Evolutionary conservation across 2,888 invertebrate species (phyloP).

Genomic region (Therioaphis trifolii): DNA sequence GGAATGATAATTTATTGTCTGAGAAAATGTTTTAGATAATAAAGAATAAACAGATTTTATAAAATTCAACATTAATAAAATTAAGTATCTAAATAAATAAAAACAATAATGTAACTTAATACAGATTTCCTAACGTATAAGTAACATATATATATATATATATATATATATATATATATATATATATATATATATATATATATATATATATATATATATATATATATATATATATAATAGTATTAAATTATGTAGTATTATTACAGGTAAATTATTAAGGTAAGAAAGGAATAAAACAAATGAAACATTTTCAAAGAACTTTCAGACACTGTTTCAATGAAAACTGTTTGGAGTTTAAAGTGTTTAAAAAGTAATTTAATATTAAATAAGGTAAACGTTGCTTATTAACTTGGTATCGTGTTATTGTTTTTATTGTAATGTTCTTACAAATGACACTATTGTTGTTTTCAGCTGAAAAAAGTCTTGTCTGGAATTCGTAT

Average conservation of each 20-base stretch:
- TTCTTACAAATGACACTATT: not conserved
- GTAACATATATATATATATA: not conserved
- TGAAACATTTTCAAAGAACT: not conserved
- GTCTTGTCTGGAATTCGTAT: not conserved
- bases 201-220: not conserved
- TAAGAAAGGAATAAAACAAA: too few relatives aligned
- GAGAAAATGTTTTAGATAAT: not conserved
- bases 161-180: too few relatives aligned
- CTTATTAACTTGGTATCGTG: not conserved
- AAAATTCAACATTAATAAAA: not conserved
- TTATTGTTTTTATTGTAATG: slow-evolving; percentile 7
- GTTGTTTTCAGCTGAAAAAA: not conserved
- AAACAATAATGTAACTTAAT: not conserved
- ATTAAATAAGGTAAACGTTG: not conserved
- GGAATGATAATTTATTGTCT: not conserved
- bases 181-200: not conserved
- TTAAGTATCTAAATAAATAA: not conserved
- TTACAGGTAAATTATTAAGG: not conserved
- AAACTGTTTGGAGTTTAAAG: not conserved
- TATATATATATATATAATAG: not conserved
- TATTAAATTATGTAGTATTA: not conserved
- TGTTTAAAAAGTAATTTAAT: slow-evolving; percentile 2
- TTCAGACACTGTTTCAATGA: not conserved
- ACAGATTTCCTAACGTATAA: not conserved
- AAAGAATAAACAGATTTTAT: not conserved